A percentile compares a stretch with the other conserved stretches of the same genome.
Evolutionary conservation across 1,140 invertebrate species (phyloP).

Genomic region (Cephus cinctus): DNA sequence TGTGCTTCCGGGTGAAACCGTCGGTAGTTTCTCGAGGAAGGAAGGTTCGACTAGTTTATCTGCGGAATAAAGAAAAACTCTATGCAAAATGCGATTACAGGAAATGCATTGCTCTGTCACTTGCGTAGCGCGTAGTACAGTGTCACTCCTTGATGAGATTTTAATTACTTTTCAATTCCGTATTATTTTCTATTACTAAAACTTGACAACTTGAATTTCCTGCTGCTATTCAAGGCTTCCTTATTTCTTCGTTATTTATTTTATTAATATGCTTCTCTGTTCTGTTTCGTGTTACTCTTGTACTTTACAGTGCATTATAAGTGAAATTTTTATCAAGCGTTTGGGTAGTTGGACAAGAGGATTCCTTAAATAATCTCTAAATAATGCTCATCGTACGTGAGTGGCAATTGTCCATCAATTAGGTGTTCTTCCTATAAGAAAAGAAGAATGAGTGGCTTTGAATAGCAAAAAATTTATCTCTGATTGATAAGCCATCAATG

Average conservation of each 20-base stretch:
- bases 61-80: too few relatives aligned
- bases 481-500: too few relatives aligned
- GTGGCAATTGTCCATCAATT: background rate
- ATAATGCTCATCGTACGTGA: background rate
- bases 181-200: conserved; percentile 34
- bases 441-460: background rate
- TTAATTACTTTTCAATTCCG: conserved; percentile 43
- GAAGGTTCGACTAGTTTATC: too few relatives aligned
- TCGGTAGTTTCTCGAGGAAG: too few relatives aligned
- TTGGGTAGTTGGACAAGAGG: background rate
- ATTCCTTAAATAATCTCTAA: background rate
- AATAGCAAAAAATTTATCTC: background rate
- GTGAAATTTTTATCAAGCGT: background rate
- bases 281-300: too few relatives aligned
- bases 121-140: too few relatives aligned
- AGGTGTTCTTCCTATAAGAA: background rate
- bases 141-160: conserved; percentile 37
- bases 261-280: conserved; percentile 3
- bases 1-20: too few relatives aligned
- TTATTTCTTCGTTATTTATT: background rate
- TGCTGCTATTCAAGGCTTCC: background rate
- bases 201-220: background rate
- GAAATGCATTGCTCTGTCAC: too few relatives aligned
- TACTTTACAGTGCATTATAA: background rate
- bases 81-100: too few relatives aligned